Evolutionary conservation across 2,113 vertebrate genomes (phyloP).

Genomic region (Strigops habroptila): DNA sequence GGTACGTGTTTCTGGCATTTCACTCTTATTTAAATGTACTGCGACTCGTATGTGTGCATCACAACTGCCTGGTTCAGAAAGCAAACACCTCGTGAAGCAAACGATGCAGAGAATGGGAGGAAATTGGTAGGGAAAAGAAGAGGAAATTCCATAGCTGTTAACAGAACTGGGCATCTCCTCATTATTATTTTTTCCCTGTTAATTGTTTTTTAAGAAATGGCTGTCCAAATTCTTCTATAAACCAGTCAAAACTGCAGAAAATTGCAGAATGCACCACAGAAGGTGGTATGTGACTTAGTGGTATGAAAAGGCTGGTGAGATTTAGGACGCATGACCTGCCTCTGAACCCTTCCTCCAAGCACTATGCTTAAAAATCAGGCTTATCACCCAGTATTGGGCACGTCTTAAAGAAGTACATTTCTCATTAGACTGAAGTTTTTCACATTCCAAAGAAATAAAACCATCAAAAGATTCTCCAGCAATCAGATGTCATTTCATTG

Average conservation of each 20-base stretch:
- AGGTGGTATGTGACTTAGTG: not conserved
- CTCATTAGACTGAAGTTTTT: not conserved
- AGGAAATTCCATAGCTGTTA: not conserved
- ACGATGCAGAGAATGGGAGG: not conserved
- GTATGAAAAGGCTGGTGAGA: not conserved
- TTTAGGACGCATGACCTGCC: not conserved
- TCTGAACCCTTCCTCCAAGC: not conserved
- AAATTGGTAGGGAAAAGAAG: not conserved
- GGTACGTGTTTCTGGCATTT: not conserved
- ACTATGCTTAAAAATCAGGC: not conserved
- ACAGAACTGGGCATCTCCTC: not conserved
- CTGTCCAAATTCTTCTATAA: not conserved
- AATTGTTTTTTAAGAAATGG: not conserved
- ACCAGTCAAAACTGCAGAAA: not conserved
- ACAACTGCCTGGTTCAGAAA: not conserved
- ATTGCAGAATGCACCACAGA: no score
- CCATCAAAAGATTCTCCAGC: not conserved
- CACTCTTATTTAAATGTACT: not conserved
- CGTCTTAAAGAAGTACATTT: rapidly evolving
- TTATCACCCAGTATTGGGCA: rapidly evolving
- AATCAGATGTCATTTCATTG: not conserved
- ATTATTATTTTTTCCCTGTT: not conserved
- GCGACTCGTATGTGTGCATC: rapidly evolving
- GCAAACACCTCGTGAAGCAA: not conserved
- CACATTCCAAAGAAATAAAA: not conserved